Evolutionary conservation across 2,888 invertebrate genomes (phyloP), one percentile per base, ranked within the genome.

Genomic region (Phengaris arion): DNA sequence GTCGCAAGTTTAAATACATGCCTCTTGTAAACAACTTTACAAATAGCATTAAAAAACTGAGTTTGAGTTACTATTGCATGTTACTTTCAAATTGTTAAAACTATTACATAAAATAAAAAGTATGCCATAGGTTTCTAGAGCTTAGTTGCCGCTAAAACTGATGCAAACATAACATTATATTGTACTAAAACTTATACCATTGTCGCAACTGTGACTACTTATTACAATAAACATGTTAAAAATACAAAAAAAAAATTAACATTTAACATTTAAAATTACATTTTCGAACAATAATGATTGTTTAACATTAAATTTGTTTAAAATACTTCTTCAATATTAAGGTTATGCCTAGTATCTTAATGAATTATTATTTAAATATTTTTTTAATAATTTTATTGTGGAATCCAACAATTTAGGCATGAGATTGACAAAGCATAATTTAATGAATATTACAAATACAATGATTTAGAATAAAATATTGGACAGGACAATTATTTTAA

Each of bases 201-300:
- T 22, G 57, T 9, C 64, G 64, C 52, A 52, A 64, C 35, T 35
- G 12, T 6, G 6, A 12, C 52, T 35, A 35, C 35, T 2, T 35
- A 35, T 35, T 57, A 15, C 57, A 15, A 15, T n/a, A 57, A 64
- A 51, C 51, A 51, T 57, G 15, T 57, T 57, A 22, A 22, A 22
- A 59, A 59, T 6, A 59, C 59, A 64, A 12, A 64, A 64, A 64
- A 2, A 45, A 64, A 64, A n/a, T n/a, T n/a, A n/a, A 22, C 22
- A 35, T 10, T 52, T 10, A 52, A 64, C 64, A 64, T 45, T 64
- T 64, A 59, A 59, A 22, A 59, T 22, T 59, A 59, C 59, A 59
- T 35, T 64, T 64, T 64, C 6, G 35, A 64, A 64, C 64, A 35
- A 64, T 35, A 15, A 64, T 1, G 35, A 64, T 64, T 22, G 59